Conservation (phyloP, 1,140 invertebrate species). For the Drosophila kanapiae region DNA sequence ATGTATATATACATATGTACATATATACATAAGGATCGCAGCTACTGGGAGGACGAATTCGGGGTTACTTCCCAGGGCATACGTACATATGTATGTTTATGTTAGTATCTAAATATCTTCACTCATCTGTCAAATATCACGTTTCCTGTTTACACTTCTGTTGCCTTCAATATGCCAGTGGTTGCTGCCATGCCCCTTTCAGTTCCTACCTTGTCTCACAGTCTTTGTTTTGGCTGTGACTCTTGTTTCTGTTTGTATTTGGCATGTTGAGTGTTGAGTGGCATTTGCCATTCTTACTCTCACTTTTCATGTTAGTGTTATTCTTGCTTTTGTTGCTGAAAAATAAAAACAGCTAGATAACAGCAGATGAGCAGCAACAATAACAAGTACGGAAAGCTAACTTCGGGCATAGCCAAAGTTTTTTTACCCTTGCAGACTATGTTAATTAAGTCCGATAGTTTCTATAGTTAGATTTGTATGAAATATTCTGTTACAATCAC, state of each 20-base stretch:
- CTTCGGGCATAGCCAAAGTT: too few relatives aligned
- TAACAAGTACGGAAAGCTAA: not conserved
- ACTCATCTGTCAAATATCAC: slow-evolving; percentile 81
- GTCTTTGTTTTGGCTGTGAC: not conserved
- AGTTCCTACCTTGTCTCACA: slow-evolving; percentile 11
- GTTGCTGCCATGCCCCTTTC: slow-evolving; percentile 11
- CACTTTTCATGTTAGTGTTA: slow-evolving; percentile 3
- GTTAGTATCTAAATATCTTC: slow-evolving; percentile 80
- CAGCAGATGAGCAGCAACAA: slow-evolving; percentile 1
- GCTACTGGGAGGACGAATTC: not conserved
- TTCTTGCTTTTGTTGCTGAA: slow-evolving; percentile 14
- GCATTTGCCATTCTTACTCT: slow-evolving; percentile 37
- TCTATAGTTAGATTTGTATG: too few relatives aligned
- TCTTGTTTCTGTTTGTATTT: slow-evolving; percentile 66
- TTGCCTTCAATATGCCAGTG: slow-evolving; percentile 26
- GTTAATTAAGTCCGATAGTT: too few relatives aligned
- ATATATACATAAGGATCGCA: not conserved
- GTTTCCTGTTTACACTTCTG: slow-evolving; percentile 78
- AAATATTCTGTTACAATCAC: too few relatives aligned
- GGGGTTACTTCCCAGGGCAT: slow-evolving; percentile 46
- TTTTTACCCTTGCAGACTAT: too few relatives aligned
- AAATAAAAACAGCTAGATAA: slow-evolving; percentile 49
- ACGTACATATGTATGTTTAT: slow-evolving; percentile 77
- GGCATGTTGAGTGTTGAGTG: slow-evolving; percentile 61
- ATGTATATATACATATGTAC: too few relatives aligned